A percentile compares a stretch with the other conserved stretches of the same genome.
phyloP scores from a whole-genome alignment of 2,797 vertebrate species.

The Carcharodon carcharias region DNA sequence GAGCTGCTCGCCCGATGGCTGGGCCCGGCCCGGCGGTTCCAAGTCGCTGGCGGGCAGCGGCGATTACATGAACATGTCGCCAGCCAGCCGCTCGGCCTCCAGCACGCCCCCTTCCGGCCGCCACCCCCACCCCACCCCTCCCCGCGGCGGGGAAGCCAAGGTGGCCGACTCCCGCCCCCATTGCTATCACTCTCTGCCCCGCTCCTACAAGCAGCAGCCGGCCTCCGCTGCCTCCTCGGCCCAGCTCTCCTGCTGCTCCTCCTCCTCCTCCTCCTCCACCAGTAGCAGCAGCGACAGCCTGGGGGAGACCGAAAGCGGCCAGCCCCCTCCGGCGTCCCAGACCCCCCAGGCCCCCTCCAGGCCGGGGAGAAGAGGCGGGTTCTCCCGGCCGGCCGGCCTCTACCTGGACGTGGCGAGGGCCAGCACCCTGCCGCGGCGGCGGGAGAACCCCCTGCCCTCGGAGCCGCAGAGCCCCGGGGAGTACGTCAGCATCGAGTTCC shows the following conservation, averaged over 20 bases:
- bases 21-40: slow-evolving; percentile 47
- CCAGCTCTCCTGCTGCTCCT: slow-evolving; percentile 50
- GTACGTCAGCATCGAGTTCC: slow-evolving; percentile 66
- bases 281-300: slow-evolving; percentile 72
- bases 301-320: slow-evolving; percentile 59
- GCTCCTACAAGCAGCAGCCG: slow-evolving; percentile 64
- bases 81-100: slow-evolving; percentile 59
- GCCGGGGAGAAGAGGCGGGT: not conserved
- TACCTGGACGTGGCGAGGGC: not conserved
- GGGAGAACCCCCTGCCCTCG: slow-evolving; percentile 58
- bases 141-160: too few species aligned
- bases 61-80: slow-evolving; percentile 79
- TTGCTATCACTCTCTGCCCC: slow-evolving; percentile 64
- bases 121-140: slow-evolving; percentile 24
- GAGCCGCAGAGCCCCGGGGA: slow-evolving; percentile 70
- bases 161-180: slow-evolving; percentile 52
- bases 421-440: slow-evolving; percentile 37
- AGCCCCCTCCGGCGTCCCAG: slow-evolving; percentile 1
- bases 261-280: slow-evolving; percentile 59
- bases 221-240: slow-evolving; percentile 51
- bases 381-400: slow-evolving; percentile 54
- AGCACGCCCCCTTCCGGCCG: slow-evolving; percentile 53
- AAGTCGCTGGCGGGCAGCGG: slow-evolving; percentile 56
- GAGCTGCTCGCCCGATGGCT: slow-evolving; percentile 62
- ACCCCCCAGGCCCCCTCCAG: not conserved